Evolutionary conservation across 1,140 invertebrate genomes (phyloP), one percentile per base, ranked within the genome.

Genomic region (Andrena cerasifolii): DNA sequence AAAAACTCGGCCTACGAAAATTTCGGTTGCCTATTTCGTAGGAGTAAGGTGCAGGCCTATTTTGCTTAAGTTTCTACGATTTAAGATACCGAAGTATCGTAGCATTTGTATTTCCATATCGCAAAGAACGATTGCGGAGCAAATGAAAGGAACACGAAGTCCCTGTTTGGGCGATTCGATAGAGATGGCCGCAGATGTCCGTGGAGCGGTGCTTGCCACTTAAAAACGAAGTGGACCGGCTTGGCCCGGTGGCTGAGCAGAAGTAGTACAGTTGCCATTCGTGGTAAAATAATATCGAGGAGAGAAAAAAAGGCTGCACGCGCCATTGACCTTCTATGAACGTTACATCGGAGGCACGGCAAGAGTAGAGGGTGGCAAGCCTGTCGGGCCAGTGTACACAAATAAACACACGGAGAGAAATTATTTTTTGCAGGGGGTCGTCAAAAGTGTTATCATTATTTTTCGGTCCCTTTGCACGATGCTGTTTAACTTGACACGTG

Each of bases 241-340:
- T 53, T 53, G 70, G 54, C 71, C 79, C 82, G 70, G 54, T 83
- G 67, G 68, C 71, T 58, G 76, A 59, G 71, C 70, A 82, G 78
- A 89, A 92, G 87, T 89, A 86, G 91, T 89, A 92, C 91, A 91
- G 91, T 91, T 88, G 87, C 89, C 78, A 83, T 83, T 86, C 75
- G 78, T 72, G 84, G 82, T 88, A 89, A 90, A 89, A 91, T 91
- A 92, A 91, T 91, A 89, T 80, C 78, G 66, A 71, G 76, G 71
- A 77, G 59, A 67, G 71, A 82, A 85, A 89, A 89, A 90, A 86
- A 79, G 71, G 53, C 58, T 82, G 59, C 89, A 91, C 88, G 89
- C 89, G 82, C 82, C 86, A 82, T 78, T 90, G 88, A 82, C 83
- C 78, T 79, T 88, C 83, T 81, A 86, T 87, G 59, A 63, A 85